These are phyloP conservation scores for Gnathonemus longibarbis DNA, from an alignment of 2,113 vertebrate species.

Conservation along the genomic window DNA sequence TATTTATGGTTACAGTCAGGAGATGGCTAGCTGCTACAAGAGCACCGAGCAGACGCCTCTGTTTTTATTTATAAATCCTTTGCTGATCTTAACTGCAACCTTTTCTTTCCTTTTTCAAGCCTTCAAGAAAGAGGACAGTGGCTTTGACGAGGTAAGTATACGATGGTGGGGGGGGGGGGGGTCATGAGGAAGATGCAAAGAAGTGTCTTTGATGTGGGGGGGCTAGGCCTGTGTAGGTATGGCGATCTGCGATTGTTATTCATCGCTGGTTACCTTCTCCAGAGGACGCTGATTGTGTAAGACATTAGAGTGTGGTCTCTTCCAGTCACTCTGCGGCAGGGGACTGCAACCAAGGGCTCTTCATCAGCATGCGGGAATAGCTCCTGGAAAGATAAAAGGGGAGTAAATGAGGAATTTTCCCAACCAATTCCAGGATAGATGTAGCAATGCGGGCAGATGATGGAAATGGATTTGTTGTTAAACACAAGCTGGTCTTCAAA, in stretches of 20 bases:
- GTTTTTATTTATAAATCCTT: background rate
- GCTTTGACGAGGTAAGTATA: slow-evolving; percentile 84
- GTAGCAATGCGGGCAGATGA: background rate
- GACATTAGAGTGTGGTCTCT: background rate
- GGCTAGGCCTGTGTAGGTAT: background rate
- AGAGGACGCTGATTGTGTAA: background rate
- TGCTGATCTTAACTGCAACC: slow-evolving; percentile 25
- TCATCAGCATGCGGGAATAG: background rate
- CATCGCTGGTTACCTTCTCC: background rate
- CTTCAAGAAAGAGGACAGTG: slow-evolving; percentile 91
- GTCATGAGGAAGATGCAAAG: background rate
- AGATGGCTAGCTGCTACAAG: background rate
- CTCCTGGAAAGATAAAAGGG: background rate
- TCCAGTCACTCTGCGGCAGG: background rate
- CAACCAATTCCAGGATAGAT: background rate
- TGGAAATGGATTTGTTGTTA: background rate
- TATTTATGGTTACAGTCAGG: slow-evolving; percentile 1
- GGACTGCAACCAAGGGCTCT: background rate
- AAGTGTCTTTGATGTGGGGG: background rate
- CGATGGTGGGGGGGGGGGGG: background rate
- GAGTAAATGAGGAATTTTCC: slow-evolving; percentile 3
- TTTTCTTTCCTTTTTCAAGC: slow-evolving; percentile 69
- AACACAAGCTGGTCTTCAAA: background rate
- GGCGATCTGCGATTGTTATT: background rate
- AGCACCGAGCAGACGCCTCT: background rate